A percentile compares a stretch with the other conserved stretches of the same genome.
phyloP scores from a whole-genome alignment of 2,113 vertebrate genomes.

The Toxotes chatareus region DNA sequence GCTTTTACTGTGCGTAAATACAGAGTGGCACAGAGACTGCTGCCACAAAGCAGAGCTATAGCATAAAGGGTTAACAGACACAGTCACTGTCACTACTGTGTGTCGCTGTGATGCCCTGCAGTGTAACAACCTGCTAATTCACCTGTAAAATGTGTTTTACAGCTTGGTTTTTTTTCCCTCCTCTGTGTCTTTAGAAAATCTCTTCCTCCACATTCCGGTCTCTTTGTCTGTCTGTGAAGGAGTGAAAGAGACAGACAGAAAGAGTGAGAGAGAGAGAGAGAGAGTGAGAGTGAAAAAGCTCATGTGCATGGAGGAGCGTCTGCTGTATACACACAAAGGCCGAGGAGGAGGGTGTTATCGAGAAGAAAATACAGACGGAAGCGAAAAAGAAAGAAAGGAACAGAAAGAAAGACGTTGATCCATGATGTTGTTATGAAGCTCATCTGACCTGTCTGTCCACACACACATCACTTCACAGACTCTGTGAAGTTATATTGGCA shows the following conservation, averaged over 20 bases:
- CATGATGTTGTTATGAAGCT: neutral
- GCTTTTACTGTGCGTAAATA: neutral
- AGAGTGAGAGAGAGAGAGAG: neutral
- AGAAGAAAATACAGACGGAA: constrained; percentile 3
- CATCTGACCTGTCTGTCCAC: neutral
- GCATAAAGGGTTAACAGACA: constrained; percentile 18
- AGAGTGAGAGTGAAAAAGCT: no score
- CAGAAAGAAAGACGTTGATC: constrained; percentile 18
- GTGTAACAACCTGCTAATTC: constrained; percentile 59
- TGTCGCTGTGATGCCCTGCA: constrained; percentile 36
- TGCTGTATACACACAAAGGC: neutral
- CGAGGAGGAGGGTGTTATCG: neutral
- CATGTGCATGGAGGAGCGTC: neutral
- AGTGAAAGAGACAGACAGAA: constrained; percentile 14
- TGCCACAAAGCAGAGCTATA: neutral
- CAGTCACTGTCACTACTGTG: neutral
- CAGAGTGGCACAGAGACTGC: neutral
- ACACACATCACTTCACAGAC: neutral
- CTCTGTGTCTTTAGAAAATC: constrained; percentile 28
- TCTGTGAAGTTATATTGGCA: no score
- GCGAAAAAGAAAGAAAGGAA: constrained; percentile 23
- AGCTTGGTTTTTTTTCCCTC: neutral
- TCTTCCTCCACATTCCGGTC: constrained; percentile 37
- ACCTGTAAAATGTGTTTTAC: constrained; percentile 59
- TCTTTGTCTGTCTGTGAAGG: neutral